Percentiles rank a stretch among this genome's conserved stretches.
These are phyloP conservation scores for Pachyramphus minor DNA, from an alignment of 2,113 vertebrate species.

Conservation along the genomic window DNA sequence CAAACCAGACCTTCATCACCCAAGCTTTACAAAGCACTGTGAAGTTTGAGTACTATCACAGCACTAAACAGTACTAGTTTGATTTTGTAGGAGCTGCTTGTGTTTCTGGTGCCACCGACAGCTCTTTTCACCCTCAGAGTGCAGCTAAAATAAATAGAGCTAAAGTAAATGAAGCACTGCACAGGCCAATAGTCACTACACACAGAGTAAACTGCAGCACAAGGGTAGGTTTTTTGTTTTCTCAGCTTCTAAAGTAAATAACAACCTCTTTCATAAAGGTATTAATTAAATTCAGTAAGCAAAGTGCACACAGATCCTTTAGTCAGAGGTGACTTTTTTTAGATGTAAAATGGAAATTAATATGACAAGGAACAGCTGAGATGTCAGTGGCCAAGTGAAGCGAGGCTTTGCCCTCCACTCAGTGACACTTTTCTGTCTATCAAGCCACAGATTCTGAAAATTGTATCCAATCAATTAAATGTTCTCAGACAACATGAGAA, in stretches of 20 bases:
- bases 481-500: not conserved
- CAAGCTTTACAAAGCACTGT: not conserved
- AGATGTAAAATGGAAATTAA: constrained; percentile 18
- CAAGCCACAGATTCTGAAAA: not conserved
- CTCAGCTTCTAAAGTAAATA: constrained; percentile 8
- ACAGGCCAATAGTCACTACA: not conserved
- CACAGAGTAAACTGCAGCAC: not conserved
- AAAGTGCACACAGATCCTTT: not conserved
- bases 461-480: not conserved
- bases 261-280: not conserved
- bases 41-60: not conserved
- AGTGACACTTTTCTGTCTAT: not conserved
- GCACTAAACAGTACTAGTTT: not conserved
- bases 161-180: not conserved
- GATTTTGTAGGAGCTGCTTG: not conserved
- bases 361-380: not conserved
- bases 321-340: not conserved
- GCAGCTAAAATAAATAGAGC: not conserved
- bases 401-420: not conserved
- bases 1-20: not conserved
- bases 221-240: not conserved
- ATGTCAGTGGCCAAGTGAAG: constrained; percentile 41
- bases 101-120: not conserved
- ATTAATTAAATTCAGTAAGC: constrained; percentile 16
- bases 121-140: not conserved